These are phyloP conservation scores for Caenorhabditis tropicalis DNA, from an alignment of 1,140 invertebrate genomes.

Conservation along the genomic window DNA sequence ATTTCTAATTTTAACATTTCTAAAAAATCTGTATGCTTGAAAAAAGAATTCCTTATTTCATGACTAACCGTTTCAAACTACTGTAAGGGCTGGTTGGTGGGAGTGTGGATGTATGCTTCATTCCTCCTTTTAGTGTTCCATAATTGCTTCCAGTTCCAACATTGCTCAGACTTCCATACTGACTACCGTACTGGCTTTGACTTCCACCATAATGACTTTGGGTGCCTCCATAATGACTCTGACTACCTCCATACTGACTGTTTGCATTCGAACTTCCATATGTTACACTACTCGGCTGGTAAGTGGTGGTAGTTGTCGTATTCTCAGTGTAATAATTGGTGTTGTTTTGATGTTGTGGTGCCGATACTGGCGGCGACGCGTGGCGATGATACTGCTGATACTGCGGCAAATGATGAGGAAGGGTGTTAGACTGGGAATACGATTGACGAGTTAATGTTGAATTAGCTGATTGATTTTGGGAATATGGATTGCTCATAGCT, in stretches of 20 bases:
- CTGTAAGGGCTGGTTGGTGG: constrained; percentile 44
- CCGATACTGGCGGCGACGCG: neutral
- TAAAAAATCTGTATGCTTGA: neutral
- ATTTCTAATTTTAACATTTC: too few species aligned
- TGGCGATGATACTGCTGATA: constrained; percentile 34
- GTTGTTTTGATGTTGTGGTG: constrained; percentile 27
- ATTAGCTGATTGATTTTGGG: neutral
- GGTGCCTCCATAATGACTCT: neutral
- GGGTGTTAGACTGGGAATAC: neutral
- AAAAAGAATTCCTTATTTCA: neutral
- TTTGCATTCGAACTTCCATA: constrained; percentile 23
- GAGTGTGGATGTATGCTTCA: neutral
- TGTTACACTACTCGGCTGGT: constrained; percentile 29
- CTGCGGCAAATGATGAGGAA: constrained; percentile 29
- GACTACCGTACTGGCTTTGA: constrained; percentile 1
- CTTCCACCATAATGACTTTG: neutral
- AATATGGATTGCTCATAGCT: constrained; percentile 1
- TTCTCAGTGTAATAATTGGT: constrained; percentile 39
- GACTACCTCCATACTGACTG: neutral
- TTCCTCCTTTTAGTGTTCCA: constrained; percentile 32
- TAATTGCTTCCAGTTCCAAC: constrained; percentile 24
- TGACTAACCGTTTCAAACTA: constrained; percentile 46
- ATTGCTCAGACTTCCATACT: constrained; percentile 44
- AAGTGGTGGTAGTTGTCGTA: constrained; percentile 12
- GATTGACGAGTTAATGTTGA: constrained; percentile 25